Percentiles rank a stretch among this genome's conserved stretches.
These are phyloP conservation scores for Epizoanthus stellaris DNA, from an alignment of 92 coral and sea anemone species.

Conservation along the genomic window DNA sequence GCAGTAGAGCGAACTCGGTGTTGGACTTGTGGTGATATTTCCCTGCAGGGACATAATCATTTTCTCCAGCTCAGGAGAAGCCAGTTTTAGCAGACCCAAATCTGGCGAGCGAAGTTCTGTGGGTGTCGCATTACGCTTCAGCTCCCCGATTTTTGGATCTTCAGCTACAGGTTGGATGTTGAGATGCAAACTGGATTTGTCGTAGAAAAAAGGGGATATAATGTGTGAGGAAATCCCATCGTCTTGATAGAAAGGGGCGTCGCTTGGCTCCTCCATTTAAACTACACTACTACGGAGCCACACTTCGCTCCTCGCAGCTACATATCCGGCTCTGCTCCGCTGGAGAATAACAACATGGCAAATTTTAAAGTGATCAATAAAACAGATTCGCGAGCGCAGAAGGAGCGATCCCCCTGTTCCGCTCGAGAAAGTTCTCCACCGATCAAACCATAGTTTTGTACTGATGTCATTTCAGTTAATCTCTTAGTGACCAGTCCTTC, in stretches of 20 bases:
- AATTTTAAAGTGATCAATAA: conserved; percentile 1
- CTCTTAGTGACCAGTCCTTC: conserved; percentile 28
- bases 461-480: conserved; percentile 38
- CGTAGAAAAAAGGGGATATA: conserved; percentile 92
- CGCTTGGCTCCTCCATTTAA: conserved; percentile 94
- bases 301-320: conserved; percentile 48
- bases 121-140: conserved; percentile 91
- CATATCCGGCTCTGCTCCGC: conserved; percentile 53
- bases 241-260: conserved; percentile 96
- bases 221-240: conserved; percentile 90
- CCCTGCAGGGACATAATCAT: conserved; percentile 98
- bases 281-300: conserved; percentile 70
- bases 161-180: conserved; percentile 87
- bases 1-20: conserved; percentile 80
- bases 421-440: conserved; percentile 22
- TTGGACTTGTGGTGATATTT: conserved; percentile 80
- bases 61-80: conserved; percentile 97
- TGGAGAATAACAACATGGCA: conserved; percentile 26
- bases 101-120: conserved; percentile 95
- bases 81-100: conserved; percentile 96
- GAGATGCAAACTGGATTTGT: conserved; percentile 82
- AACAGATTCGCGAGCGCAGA: conserved; percentile 14
- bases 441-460: conserved; percentile 29
- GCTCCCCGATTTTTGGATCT: conserved; percentile 84
- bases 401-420: conserved; percentile 26